Evolutionary conservation across 2,888 invertebrate genomes (phyloP).

Genomic region (Gerris lacustris): DNA sequence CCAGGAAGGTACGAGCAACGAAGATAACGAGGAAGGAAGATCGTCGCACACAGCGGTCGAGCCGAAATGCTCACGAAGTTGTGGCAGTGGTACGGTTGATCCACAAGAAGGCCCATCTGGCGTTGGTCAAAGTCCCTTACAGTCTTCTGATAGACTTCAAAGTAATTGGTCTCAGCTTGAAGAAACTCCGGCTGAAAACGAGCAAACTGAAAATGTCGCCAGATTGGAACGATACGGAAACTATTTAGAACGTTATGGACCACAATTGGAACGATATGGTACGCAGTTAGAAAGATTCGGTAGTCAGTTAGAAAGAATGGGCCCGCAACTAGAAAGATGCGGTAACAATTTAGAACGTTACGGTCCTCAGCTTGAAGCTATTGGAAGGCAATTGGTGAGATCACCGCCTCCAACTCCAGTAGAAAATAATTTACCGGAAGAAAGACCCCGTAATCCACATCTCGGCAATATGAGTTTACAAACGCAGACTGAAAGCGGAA

Average conservation of each 20-base stretch:
- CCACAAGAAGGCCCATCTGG: neutral
- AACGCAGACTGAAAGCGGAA: neutral
- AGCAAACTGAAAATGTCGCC: neutral
- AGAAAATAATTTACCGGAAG: neutral
- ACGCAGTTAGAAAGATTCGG: neutral
- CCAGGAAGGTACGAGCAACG: no score
- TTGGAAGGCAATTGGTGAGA: neutral
- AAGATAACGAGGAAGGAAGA: no score
- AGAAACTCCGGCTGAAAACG: neutral
- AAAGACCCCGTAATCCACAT: neutral
- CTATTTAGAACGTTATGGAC: neutral
- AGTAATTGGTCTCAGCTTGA: neutral
- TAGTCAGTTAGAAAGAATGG: neutral
- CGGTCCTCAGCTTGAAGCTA: neutral
- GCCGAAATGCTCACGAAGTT: no score
- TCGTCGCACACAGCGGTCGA: no score
- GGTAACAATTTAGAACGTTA: neutral
- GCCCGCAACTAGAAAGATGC: neutral
- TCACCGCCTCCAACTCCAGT: neutral
- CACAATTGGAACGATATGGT: neutral
- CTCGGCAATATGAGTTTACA: neutral
- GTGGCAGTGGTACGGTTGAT: neutral
- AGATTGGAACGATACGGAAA: neutral
- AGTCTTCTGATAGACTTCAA: no score
- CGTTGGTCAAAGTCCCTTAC: neutral